phyloP scores from a whole-genome alignment of 1,140 invertebrate genomes.

The Tetragnatha versicolor region DNA sequence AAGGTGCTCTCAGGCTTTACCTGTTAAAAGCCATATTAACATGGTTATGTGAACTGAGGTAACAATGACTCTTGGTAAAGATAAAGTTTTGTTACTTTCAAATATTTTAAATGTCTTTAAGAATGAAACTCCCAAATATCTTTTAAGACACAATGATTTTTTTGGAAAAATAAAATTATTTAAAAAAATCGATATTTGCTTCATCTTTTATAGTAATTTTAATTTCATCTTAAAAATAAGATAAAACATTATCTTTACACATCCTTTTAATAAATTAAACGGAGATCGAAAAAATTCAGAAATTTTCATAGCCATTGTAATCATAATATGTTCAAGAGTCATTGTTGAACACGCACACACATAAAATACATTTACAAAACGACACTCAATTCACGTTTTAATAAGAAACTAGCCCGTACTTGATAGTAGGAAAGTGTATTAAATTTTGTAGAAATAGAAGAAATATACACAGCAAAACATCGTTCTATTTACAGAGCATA shows the following conservation, averaged over 20 bases:
- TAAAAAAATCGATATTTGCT: no score
- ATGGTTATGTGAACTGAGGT: constrained; percentile 2
- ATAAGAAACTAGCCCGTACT: constrained; percentile 10
- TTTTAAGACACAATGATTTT: no score
- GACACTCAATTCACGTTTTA: neutral
- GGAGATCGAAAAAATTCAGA: no score
- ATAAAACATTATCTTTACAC: no score
- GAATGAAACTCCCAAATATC: no score
- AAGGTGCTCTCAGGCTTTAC: constrained; percentile 45
- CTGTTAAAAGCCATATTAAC: constrained; percentile 32
- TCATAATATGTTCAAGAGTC: no score
- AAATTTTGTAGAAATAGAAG: constrained; percentile 23
- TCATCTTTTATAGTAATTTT: no score
- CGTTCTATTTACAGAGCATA: constrained; percentile 1
- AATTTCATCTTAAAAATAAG: no score
- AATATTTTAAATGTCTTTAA: no score
- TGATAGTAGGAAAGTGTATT: constrained; percentile 16
- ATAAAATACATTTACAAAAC: constrained; percentile 22
- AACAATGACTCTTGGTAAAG: constrained; percentile 8
- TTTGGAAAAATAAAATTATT: no score
- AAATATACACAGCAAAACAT: neutral
- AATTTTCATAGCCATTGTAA: no score
- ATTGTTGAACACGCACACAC: constrained; percentile 1
- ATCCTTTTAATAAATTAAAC: no score
- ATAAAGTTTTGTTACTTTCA: neutral